Base-by-base conservation (phyloP, 1,140 invertebrate species). In the Oscheius sp. region DNA sequence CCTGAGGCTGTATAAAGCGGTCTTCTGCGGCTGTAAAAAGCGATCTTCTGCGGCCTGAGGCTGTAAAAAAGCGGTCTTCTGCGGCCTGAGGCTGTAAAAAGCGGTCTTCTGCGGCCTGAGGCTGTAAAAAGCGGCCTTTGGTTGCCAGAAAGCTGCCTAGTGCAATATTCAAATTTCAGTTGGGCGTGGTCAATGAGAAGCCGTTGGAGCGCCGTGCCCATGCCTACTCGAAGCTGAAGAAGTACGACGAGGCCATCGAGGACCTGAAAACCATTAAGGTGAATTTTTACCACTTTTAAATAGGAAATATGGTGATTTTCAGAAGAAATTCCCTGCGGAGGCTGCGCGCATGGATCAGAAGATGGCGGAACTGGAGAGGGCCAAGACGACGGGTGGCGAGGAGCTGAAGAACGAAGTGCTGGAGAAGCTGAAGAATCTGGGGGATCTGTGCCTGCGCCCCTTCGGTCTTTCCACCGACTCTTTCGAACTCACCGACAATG, bases 391-490 rank as follows among this genome's bases (percentile, higher is more conserved):
- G 84, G 89, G 90, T 78, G 97, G 97, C 87, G 95, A 98, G 85
- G 93, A 95, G 86, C 78, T 97, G 42, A 97, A 98, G 86, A 88
- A 88, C 31, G 94, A 98, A 89, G 97, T 99, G 94, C 80, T 98
- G 58, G 91, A 90, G 80, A 85, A 95, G 88, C 85, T 99, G 2
- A 99, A 99, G 85, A 93, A 96, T 78, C 86, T 99, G 23, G 96
- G 95, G 31, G 28, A 99, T 83, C 89, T 98, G 88, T 89, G 97
- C 70, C 85, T 98, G 3, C 91, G 89, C 82, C 95, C 95, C 0
- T 99, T 99, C 85, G 95, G 95, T 28, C 87, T 99, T 23, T 97
- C 95, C 0, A 98, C 95, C 1, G 89, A 94, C 66, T 98, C 97
- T 85, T 99, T 99, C 80, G 88, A 97, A 85, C 83, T 99, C 80